Evolutionary conservation across 2,113 vertebrate species (phyloP), one percentile per base, ranked within the genome.

Genomic region (Athene noctua): DNA sequence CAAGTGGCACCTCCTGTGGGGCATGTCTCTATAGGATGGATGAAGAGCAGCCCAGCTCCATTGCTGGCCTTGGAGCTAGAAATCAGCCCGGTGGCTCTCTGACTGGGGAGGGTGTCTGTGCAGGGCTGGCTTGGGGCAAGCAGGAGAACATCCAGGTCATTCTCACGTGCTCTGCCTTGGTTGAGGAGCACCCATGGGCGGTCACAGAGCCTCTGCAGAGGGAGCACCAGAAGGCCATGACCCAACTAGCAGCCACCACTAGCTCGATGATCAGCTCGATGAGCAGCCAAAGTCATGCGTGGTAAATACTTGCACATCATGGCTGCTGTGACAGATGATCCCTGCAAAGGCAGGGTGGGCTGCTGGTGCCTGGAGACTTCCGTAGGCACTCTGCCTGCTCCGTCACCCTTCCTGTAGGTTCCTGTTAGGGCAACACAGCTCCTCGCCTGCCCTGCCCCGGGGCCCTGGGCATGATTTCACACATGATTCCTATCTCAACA

Each of bases 381-480:
- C 11, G 1, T 30, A 58, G 66, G 44, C 0, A 0, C 32, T 70
- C 38, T 0, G 3, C 62, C 49, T 86, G 62, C 62, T 90, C 63
- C 11, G 9, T 46, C 75, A 36, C 32, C 32, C 36, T 80, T 88
- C 67, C 49, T 14, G 2, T 21, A 3, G 63, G 34, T 72, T 23
- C 82, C 70, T 88, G 62, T 92, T 83, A 51, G n/a, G 75, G 40
- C 58, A 91, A 40, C 54, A 42, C 62, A 77, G 67, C n/a, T 92
- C 55, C 68, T 78, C 5, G 5, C 55, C 63, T 68, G 46, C 80
- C 54, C 58, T 91, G 72, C 63, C 72, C 72, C 0, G 0, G 2
- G 32, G 62, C 54, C 58, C 34, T 70, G 46, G 77, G 74, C 49
- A 49, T 2, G 2, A 61, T 77, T 90, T 80, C 62, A 86, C 74